Evolutionary conservation across 2,113 vertebrate genomes (phyloP), one percentile per base, ranked within the genome.

Genomic region (Saccopteryx leptura): DNA sequence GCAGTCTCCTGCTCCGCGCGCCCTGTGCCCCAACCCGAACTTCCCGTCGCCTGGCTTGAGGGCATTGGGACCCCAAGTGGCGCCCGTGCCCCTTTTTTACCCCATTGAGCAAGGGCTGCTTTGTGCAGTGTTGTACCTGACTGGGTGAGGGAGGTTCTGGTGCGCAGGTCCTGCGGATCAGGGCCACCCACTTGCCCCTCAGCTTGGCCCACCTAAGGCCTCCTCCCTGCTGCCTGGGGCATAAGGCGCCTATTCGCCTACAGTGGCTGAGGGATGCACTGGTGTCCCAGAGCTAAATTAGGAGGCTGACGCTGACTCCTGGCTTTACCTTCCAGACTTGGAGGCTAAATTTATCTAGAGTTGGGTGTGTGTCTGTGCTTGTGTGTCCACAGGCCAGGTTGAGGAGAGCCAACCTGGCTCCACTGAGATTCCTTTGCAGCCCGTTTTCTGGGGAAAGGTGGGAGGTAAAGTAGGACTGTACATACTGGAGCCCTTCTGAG

Each of bases 281-380:
- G n/a, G 52, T 63, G 89, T 19, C 86, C 68, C 63, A 72, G 89
- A 89, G 87, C 96, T 97, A 95, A 97, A 97, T 66, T 39, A 11
- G 95, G 97, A 91, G 89, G 46, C 24, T 97, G 79, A 97, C 92
- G 66, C 84, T 28, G 63, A 46, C 90, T 87, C 66, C 68, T 90
- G 93, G 95, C 94, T 76, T 90, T 92, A 96, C 90, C 69, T 94
- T 50, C n/a, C 15, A 78, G 85, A 88, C 54, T 0, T 50, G 56
- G 28, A 76, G 76, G 86, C 96, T 98, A 98, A 97, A 97, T 97
- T 97, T 97, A 98, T 92, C 85, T 8, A 72, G 61, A 72, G 39
- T 61, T 90, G 88, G 76, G 52, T 31, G 65, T 48, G 58, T 71
- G 61, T 71, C 61, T 54, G 23, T 63, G 66, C 85, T 75, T 75